These are phyloP conservation scores for Corapipo altera DNA, from an alignment of 2,113 vertebrate species.

Conservation along the genomic window DNA sequence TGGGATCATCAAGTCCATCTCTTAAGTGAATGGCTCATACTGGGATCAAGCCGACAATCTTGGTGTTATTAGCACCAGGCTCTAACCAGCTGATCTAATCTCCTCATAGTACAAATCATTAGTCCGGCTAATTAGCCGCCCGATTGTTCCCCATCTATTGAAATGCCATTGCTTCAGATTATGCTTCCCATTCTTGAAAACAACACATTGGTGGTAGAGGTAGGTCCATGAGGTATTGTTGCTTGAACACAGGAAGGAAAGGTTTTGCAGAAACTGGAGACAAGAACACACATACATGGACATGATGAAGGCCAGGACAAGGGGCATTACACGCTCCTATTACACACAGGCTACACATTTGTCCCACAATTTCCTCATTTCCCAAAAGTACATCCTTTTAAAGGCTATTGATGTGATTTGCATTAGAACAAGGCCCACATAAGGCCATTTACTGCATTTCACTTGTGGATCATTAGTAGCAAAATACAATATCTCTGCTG, in stretches of 20 bases:
- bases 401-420: background rate
- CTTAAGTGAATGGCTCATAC: background rate
- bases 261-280: background rate
- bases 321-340: background rate
- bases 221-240: background rate
- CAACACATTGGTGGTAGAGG: accelerated
- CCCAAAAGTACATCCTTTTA: background rate
- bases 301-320: background rate
- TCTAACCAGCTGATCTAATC: background rate
- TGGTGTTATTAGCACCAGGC: background rate
- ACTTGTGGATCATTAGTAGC: background rate
- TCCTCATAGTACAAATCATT: background rate
- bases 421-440: background rate
- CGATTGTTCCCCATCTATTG: background rate
- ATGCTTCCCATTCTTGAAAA: background rate
- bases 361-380: background rate
- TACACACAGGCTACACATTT: background rate
- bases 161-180: background rate
- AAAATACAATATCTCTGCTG: background rate
- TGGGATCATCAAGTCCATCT: background rate
- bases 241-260: background rate
- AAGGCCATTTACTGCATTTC: background rate
- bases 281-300: background rate
- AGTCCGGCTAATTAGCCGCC: background rate
- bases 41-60: background rate